These are phyloP conservation scores for Verasper variegatus DNA, from an alignment of 2,113 vertebrate species.

Conservation along the genomic window DNA sequence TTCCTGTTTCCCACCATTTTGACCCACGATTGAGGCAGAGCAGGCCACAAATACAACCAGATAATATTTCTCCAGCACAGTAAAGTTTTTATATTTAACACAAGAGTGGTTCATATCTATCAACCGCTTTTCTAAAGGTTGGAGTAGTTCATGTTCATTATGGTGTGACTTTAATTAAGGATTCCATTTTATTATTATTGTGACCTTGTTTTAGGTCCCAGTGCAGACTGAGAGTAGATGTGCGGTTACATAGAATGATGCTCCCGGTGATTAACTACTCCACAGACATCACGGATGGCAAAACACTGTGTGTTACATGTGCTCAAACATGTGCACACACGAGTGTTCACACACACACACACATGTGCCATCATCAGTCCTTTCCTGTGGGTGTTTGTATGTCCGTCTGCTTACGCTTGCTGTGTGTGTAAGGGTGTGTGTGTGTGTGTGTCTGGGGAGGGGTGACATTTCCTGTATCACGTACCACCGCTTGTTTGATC, in stretches of 20 bases:
- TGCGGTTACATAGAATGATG: background rate
- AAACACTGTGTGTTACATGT: constrained; percentile 10
- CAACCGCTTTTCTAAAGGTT: constrained; percentile 31
- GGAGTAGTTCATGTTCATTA: constrained; percentile 22
- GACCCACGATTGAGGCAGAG: no score
- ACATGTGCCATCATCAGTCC: constrained; percentile 25
- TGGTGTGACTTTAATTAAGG: constrained; percentile 39
- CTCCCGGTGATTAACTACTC: constrained; percentile 57
- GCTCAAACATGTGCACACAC: background rate
- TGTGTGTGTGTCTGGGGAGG: constrained; percentile 31
- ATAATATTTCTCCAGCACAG: background rate
- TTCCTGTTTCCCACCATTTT: no score
- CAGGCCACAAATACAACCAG: no score
- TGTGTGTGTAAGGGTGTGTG: constrained; percentile 22
- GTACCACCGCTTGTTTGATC: constrained; percentile 74
- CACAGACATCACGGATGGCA: constrained; percentile 29
- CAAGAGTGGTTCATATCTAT: constrained; percentile 6
- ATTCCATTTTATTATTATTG: constrained; percentile 31
- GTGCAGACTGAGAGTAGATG: constrained; percentile 9
- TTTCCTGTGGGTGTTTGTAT: constrained; percentile 21
- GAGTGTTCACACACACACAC: background rate
- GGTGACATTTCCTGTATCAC: constrained; percentile 77
- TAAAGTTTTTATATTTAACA: background rate
- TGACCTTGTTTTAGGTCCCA: constrained; percentile 48
- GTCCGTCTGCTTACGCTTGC: constrained; percentile 16